phyloP scores from a whole-genome alignment of 2,888 invertebrate genomes.

The Standfussiana lucernea region DNA sequence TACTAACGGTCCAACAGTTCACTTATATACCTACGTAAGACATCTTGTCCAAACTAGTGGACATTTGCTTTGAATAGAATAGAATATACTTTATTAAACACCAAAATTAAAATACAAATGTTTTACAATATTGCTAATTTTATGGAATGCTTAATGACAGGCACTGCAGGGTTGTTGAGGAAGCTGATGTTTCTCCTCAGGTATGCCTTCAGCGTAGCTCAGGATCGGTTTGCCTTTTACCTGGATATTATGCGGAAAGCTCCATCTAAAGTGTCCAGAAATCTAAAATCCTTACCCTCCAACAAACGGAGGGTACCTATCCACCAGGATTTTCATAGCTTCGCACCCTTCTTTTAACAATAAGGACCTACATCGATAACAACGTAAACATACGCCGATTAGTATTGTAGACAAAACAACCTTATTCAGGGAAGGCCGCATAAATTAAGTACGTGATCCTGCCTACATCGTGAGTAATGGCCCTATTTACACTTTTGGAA shows the following conservation, averaged over 20 bases:
- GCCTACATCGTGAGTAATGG: slow-evolving; percentile 55
- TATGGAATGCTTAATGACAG: too few relatives aligned
- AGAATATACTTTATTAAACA: too few relatives aligned
- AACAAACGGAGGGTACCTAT: too few relatives aligned
- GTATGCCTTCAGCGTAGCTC: not conserved
- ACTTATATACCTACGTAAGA: not conserved
- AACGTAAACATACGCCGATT: slow-evolving; percentile 23
- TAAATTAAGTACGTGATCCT: slow-evolving; percentile 55
- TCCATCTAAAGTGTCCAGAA: not conserved
- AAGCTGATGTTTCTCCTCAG: not conserved
- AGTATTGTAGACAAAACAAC: slow-evolving; percentile 36
- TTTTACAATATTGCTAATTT: too few relatives aligned
- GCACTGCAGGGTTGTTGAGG: not conserved
- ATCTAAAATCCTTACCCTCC: not conserved
- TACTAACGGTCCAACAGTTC: not conserved
- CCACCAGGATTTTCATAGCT: not conserved
- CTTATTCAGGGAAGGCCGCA: slow-evolving; percentile 25
- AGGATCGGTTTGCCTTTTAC: not conserved
- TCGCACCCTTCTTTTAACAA: too few relatives aligned
- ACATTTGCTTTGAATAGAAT: not conserved
- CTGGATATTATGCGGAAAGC: not conserved
- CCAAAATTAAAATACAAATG: too few relatives aligned
- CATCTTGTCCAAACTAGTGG: not conserved
- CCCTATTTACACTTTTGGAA: slow-evolving; percentile 63
- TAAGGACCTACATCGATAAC: not conserved